Evolutionary conservation across 2,797 vertebrate species (phyloP), one percentile per base, ranked within the genome.

Genomic region (Propithecus deckenii): DNA sequence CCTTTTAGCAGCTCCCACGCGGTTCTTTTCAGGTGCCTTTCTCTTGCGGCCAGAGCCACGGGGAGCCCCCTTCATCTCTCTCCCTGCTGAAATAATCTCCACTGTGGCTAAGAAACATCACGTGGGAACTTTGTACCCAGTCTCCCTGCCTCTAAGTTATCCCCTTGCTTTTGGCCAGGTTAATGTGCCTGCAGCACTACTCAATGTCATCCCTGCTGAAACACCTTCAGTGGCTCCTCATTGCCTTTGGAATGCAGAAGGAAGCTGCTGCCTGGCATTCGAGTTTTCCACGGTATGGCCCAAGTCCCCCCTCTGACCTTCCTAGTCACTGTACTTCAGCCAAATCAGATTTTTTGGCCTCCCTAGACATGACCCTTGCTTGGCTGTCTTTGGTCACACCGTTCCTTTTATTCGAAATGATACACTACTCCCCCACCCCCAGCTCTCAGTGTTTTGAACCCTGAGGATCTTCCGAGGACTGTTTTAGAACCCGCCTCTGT

Each of bases 1-100:
- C 75, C 79, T 96, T 94, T 95, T 90, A 96, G 94, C 43, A 69
- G 83, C 96, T 95, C 91, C 95, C 78, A 94, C 65, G 12, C 2
- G 1, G n/a, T 88, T 93, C 91, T 93, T 92, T 95, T 95, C 97
- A 96, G 92, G 94, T 63, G 72, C 88, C 74, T 95, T 93, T 94
- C 85, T 97, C 88, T 91, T 90, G 85, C 69, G 94, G 80, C 55
- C 67, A 38, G 83, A 95, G 89, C 96, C 81, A 35, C 43, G 11
- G 96, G 95, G 67, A 91, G 72, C 75, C 72, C 41, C 81, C 86
- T 97, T 95, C 76, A 38, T 95, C 80, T 90, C 67, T 81, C 41
- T 93, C 71, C 59, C 41, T 32, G 87, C 83, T 0, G 30, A 84
- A 52, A 61, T 72, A 69, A 86, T 91, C 80, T 79, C 72, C 0